Evolutionary conservation across 2,888 invertebrate species (phyloP), one percentile per base, ranked within the genome.

Genomic region (Epistrophe grossulariae): DNA sequence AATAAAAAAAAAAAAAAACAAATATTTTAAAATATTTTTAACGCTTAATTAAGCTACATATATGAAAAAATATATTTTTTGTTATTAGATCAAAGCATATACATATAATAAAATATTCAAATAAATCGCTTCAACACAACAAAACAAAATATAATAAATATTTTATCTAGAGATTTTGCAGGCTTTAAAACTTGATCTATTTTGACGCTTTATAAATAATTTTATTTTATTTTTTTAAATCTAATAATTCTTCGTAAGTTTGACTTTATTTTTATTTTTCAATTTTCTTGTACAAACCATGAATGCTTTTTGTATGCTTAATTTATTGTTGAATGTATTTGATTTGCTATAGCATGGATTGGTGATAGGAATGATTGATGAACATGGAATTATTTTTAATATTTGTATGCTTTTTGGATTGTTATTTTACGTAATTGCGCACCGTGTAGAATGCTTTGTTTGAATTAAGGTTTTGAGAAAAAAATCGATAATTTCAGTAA

Each of bases 41-140:
- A 48, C 17, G 50, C 50, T 11, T 24, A 28, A 28, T 55, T 55
- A 55, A 55, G 28, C 52, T 45, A 24, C 24, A 24, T 24, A 73
- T 59, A 73, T 24, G 24, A 73, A 72, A 40, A 73, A 24, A 43
- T 28, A 24, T 31, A 15, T 59, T 62, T 68, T 70, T 62, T 70
- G 45, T 81, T 71, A 60, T 45, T 77, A 77, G 77, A 71, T 66
- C 17, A 77, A 71, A 77, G 43, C 17, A 40, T 76, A 64, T 70
- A 80, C 17, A 40, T 76, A 64, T 70, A 80, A 35, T 35, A 35
- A 24, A 48, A 66, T 66, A 66, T 66, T 66, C n/a, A 17, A 31
- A 48, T 7, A 19, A 62, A 24, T 55, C 48, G 45, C 62, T 64
- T 64, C 62, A 48, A 66, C 64, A 66, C 64, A 17, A 28, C 4